Evolutionary conservation across 2,113 vertebrate species (phyloP), one percentile per base, ranked within the genome.

Genomic region (Pelvicachromis taeniatus): DNA sequence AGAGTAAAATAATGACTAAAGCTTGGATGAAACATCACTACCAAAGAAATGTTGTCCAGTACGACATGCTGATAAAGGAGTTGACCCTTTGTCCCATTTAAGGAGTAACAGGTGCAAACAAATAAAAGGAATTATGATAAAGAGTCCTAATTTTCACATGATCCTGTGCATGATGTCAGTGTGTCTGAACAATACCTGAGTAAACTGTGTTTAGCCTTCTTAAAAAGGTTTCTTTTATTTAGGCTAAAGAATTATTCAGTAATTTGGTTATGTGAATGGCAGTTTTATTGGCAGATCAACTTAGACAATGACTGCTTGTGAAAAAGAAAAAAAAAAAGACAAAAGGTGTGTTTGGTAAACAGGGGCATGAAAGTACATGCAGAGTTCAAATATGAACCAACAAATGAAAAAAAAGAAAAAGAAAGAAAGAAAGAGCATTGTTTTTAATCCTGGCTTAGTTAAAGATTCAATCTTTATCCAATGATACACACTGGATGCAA

Each of bases 401-500:
- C 3, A 48, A 29, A 7, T 19, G 7, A 9, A 53, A 53, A 53
- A 10, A n/a, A 9, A 53, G 52, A 53, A 21, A 53, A 2, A 1
- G 4, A 11, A 70, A 45, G 1, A 48, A 73, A 29, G 14, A 48
- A 16, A 31, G 9, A 29, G 8, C 0, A 10, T 53, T n/a, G 19
- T 21, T 53, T n/a, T 19, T 7, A 50, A 48, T 73, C 16, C 40
- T 29, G 16, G 40, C 23, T 50, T 50, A 19, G 42, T 50, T 17
- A 50, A 29, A 50, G 42, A 50, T 19, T 73, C 42, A 50, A 26
- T 50, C 68, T 50, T 48, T 45, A 73, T 17, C 40, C 14, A 73
- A 19, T 31, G 1, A 50, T 6, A 50, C 68, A 50, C 23, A 12
- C 23, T 11, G 45, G 45, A 52, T 52, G 6, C 16, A 75, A 75